phyloP scores from a whole-genome alignment of 2,113 vertebrate genomes.

The Pipra filicauda region DNA sequence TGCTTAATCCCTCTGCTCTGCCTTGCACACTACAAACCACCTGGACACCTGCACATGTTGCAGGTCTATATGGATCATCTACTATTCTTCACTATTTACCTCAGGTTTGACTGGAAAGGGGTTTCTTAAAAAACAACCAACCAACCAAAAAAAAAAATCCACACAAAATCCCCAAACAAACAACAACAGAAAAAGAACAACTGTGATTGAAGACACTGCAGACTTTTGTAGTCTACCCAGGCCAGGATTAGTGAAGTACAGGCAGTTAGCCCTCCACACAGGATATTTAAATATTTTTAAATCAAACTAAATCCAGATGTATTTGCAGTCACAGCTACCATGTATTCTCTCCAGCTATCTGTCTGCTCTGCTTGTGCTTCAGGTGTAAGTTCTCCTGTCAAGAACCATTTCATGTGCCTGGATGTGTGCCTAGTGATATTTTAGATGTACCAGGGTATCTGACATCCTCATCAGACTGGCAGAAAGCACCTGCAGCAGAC shows the following conservation, averaged over 20 bases:
- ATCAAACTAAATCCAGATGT: not conserved
- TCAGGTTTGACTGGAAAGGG: not conserved
- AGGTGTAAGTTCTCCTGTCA: not conserved
- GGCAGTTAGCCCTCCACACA: not conserved
- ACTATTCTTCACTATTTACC: not conserved
- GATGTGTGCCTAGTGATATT: not conserved
- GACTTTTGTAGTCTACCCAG: not conserved
- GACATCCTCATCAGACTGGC: not conserved
- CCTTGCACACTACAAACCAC: not conserved
- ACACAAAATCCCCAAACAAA: too few relatives aligned
- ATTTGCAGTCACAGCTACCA: not conserved
- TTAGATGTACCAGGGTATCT: not conserved
- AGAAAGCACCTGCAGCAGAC: not conserved
- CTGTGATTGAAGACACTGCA: not conserved
- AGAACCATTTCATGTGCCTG: not conserved
- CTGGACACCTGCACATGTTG: rapidly evolving
- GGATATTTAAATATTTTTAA: not conserved
- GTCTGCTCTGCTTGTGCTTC: not conserved
- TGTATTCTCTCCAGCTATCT: not conserved
- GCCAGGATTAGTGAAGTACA: not conserved
- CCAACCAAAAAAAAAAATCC: not conserved
- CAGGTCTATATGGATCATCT: not conserved
- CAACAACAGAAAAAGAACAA: not conserved
- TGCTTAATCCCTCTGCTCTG: not conserved
- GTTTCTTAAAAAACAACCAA: not conserved